A percentile compares a stretch with the other conserved stretches of the same genome.
Evolutionary conservation across 2,113 vertebrate species (phyloP).

Genomic region (Phalacrocorax pelagicus): DNA sequence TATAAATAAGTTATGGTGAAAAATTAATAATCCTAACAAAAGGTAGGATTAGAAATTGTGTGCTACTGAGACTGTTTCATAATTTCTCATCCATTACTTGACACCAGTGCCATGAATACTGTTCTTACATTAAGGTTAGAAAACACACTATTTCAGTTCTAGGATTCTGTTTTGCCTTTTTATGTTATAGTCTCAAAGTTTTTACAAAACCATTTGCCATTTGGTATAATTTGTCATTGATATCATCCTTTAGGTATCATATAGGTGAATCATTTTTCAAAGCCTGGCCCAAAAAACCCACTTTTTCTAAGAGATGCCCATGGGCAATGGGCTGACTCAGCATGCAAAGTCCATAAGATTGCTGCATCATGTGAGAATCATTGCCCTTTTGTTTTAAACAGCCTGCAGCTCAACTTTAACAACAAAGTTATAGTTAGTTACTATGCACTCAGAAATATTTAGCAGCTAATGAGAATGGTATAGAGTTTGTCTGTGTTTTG

Average conservation of each 20-base stretch:
- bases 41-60: accelerated
- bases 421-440: neutral
- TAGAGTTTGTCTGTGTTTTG: neutral
- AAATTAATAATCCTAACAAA: neutral
- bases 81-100: neutral
- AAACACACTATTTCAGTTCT: neutral
- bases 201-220: neutral
- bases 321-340: neutral
- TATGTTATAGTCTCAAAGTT: neutral
- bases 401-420: neutral
- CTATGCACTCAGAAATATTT: neutral
- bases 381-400: neutral
- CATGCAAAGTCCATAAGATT: accelerated
- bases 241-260: neutral
- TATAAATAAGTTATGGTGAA: neutral
- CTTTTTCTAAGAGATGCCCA: neutral
- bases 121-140: neutral
- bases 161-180: neutral
- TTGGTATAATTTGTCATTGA: neutral
- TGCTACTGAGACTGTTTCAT: neutral
- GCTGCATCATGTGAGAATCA: neutral
- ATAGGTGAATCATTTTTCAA: neutral
- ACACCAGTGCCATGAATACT: accelerated
- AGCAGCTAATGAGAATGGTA: neutral
- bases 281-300: neutral